phyloP scores from a whole-genome alignment of 2,113 vertebrate species.

The Colinus virginianus region DNA sequence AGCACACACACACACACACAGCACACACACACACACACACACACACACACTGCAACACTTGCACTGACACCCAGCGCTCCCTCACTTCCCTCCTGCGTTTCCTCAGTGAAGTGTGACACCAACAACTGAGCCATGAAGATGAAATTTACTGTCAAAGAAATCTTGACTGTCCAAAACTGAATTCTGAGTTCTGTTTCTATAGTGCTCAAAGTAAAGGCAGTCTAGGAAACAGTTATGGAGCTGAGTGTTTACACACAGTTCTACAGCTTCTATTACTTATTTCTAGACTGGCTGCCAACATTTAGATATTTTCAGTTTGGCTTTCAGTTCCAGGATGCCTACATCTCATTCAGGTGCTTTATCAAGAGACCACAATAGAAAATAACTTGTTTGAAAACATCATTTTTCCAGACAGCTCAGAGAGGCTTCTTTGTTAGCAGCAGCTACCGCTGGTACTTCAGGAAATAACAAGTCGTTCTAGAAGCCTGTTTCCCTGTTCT shows the following conservation, averaged over 20 bases:
- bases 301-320: neutral
- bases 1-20: no score
- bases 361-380: neutral
- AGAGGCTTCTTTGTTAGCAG: neutral
- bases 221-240: neutral
- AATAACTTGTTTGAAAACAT: neutral
- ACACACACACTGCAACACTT: no score
- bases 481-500: neutral
- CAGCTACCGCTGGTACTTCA: neutral
- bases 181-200: neutral
- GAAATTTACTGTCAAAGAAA: neutral
- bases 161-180: neutral
- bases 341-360: neutral
- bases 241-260: neutral
- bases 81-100: neutral
- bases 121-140: neutral
- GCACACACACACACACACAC: neutral
- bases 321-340: neutral
- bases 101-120: neutral
- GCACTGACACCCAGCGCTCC: neutral
- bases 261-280: neutral
- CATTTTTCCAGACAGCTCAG: neutral
- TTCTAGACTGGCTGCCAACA: neutral
- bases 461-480: neutral
- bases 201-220: neutral